Base-by-base conservation (phyloP, 2,888 invertebrate species). In the Drosophila bunnanda region DNA sequence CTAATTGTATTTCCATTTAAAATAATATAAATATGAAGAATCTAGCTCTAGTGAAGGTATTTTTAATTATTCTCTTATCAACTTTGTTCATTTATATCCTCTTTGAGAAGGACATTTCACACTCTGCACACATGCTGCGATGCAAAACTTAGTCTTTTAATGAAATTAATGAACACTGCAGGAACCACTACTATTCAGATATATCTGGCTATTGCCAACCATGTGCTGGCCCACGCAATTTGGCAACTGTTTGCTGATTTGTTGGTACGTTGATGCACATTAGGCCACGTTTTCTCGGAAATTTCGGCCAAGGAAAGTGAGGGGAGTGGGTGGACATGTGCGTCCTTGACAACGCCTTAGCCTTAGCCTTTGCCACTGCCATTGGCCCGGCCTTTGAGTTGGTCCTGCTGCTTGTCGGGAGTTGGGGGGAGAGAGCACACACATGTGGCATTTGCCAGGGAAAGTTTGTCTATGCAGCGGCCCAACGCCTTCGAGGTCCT, bases 311-410 rank as follows among this genome's bases (percentile, higher is more conserved):
- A n/a, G 22, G 46, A 32, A 15, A 12, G 15, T 15, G 25, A 15
- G n/a, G 17, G 15, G 20, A n/a, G 34, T 54, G 46, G 8, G 30
- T 8, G 46, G 53, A 20, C 32, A 25, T 39, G 36, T 15, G 59
- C 61, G 88, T 75, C 86, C 82, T 82, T 88, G 86, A 69, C 70
- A 72, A 72, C 88, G 84, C 80, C 87, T 80, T 77, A 54, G 75
- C 56, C 73, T 72, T 57, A 30, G 50, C 50, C 50, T 32, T 50
- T 50, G 48, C 48, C 30, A 30, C 32, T 32, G 50, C 32, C 50
- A 50, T 28, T 34, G 54, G 15, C 66, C 13, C 3, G 34, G 48
- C 20, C 44, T 44, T 50, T 69, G 52, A 46, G 44, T 32, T 34
- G 38, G 25, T 52, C 20, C 17, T 20, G 39, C 43, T 8, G 39